phyloP scores from a whole-genome alignment of 2,888 invertebrate genomes.

The Aplocera efformata region DNA sequence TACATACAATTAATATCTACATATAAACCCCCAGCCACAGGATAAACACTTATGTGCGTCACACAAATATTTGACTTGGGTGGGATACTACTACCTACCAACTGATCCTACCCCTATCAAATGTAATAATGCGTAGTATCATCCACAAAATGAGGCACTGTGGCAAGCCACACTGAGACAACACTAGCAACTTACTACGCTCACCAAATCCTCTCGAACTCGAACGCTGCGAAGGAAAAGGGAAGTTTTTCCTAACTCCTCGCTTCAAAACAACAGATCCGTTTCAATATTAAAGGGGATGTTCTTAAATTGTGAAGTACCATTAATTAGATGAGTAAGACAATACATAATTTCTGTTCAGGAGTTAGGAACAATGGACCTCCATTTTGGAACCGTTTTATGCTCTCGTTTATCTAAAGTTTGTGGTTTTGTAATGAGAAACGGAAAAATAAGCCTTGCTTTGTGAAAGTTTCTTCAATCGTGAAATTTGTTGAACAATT shows the following conservation, averaged over 20 bases:
- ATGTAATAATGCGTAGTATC: too few species aligned
- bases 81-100: too few species aligned
- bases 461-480: background rate
- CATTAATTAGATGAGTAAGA: conserved; percentile 42
- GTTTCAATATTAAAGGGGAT: conserved; percentile 51
- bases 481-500: too few species aligned
- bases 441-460: conserved; percentile 7
- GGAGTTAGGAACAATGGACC: conserved; percentile 22
- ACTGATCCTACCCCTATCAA: too few species aligned
- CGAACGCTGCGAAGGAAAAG: background rate
- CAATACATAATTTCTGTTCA: conserved; percentile 33
- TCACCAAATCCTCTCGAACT: conserved; percentile 15
- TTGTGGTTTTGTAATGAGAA: conserved; percentile 19
- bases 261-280: conserved; percentile 43
- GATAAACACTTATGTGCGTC: too few species aligned
- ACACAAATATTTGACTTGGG: too few species aligned
- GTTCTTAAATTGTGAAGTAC: conserved; percentile 38
- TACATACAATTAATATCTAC: too few species aligned
- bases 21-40: too few species aligned
- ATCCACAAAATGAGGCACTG: too few species aligned
- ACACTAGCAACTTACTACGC: too few species aligned
- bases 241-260: conserved; percentile 9
- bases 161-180: too few species aligned
- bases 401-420: conserved; percentile 11
- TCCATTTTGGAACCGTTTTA: conserved; percentile 14